Evolutionary conservation across 1,140 invertebrate genomes (phyloP).

Genomic region (Diprion similis): DNA sequence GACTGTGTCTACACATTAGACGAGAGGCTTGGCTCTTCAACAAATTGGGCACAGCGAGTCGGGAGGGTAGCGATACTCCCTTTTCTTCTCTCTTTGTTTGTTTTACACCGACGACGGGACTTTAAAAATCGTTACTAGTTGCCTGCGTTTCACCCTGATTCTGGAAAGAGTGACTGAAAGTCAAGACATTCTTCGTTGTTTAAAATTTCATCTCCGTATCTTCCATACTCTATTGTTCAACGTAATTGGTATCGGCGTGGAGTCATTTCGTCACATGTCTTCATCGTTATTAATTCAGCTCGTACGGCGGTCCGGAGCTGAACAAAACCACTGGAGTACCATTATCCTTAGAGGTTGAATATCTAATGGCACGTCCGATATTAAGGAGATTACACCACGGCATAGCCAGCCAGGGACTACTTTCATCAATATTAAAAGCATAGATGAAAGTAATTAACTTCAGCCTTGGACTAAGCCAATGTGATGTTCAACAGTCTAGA

Average conservation of each 20-base stretch:
- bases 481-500: too few relatives aligned
- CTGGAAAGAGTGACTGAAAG: too few relatives aligned
- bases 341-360: constrained; percentile 34
- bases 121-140: too few relatives aligned
- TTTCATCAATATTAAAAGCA: constrained; percentile 37
- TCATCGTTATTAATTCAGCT: not conserved
- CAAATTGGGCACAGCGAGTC: not conserved
- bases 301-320: constrained; percentile 4
- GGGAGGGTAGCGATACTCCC: too few relatives aligned
- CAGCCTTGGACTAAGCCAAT: not conserved
- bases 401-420: constrained; percentile 22
- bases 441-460: constrained; percentile 24
- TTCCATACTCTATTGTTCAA: too few relatives aligned
- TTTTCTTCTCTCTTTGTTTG: too few relatives aligned
- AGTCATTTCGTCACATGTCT: too few relatives aligned
- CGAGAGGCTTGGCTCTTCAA: not conserved
- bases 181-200: too few relatives aligned
- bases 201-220: too few relatives aligned
- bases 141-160: too few relatives aligned
- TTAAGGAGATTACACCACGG: constrained; percentile 36
- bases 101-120: too few relatives aligned
- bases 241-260: too few relatives aligned
- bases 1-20: constrained; percentile 5
- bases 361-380: constrained; percentile 35
- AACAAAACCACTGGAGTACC: constrained; percentile 29